Base-by-base conservation (phyloP, 2,113 vertebrate genomes). In the Crocuta crocuta region DNA sequence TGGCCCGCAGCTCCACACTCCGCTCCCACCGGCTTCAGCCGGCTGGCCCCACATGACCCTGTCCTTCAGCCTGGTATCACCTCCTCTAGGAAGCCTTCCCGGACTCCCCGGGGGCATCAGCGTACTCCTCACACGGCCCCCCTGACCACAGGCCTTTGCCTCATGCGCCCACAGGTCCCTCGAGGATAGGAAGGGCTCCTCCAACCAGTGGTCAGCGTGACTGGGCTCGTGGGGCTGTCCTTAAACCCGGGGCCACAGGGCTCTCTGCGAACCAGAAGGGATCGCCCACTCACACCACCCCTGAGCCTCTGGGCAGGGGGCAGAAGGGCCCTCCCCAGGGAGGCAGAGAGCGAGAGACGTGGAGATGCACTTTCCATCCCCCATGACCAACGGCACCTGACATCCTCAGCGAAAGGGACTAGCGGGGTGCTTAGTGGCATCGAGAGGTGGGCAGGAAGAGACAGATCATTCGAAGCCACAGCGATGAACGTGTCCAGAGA, bases 121-220 rank as follows among this genome's bases (percentile, higher is more conserved):
- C 8, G 3, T 66, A 28, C n/a, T 80, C 45, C 0, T 0, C 3
- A 35, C 45, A 31, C 1, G 1, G 19, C 5, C 70, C 68, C n/a
- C 48, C 53, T 65, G 65, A 86, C 15, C 53, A 63, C 13, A 50
- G 82, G 66, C 23, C 26, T 19, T 5, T 65, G 74, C 66, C 82
- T 0, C 1, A 4, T 16, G 43, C 24, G 48, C 65, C 1, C 73
- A 17, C 61, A 84, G 85, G 61, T 50, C 70, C 78, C 66, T 31
- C 31, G 28, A 55, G 70, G 90, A 39, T n/a, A 35, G n/a, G 58
- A 6, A 0, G 48, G 48, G 48, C 31, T 58, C 71, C 48, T 85
- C 2, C 0, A 0, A 45, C 23, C 58, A n/a, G 45, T 12, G 45
- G 31, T 45, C 0, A 0, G 68, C 1, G 0, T 21, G 45, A 55